Evolutionary conservation across 2,888 invertebrate genomes (phyloP), one percentile per base, ranked within the genome.

Genomic region (Microplitis deprimator): DNA sequence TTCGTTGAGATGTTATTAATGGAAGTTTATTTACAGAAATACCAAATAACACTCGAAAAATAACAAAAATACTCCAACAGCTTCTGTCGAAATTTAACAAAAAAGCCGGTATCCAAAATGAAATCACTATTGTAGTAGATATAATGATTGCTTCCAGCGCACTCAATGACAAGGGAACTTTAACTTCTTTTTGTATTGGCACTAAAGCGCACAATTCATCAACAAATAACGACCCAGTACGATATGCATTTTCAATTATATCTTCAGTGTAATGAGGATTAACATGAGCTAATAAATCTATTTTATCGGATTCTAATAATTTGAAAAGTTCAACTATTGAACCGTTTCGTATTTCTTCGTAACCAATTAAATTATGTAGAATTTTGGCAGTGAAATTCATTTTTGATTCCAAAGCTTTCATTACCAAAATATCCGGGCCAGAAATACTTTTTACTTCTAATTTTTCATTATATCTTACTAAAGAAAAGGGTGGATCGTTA

Each of bases 301-400:
- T 5, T 13, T 0, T 2, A 0, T 0, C 8, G 4, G 20, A 62
- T 4, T 62, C 10, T 62, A 62, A 62, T 62, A 62, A 62, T 17
- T 20, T 8, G 16, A 64, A 65, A n/a, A 60, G 60, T 3, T 4
- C 4, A 10, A 38, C 13, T 6, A 67, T 13, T 5, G 20, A 20
- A 41, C 65, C 16, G 20, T 73, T 40, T 60, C 64, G n/a, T 38
- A 61, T 62, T 6, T 68, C 50, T 7, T 59, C 10, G 38, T 69
- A 59, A 29, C 5, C 61, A 5, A 3, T 16, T 59, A 73, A 60
- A 10, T 50, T 29, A 0, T 68, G 77, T 6, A 69, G 7, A 61
- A 79, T 73, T 17, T 78, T 40, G 6, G 81, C 0, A 0, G 81
- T 78, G n/a, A 83, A 83, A 70, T 85, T 85, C 40, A 84, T 41